A percentile compares a stretch with the other conserved stretches of the same genome.
These are phyloP conservation scores for Callithrix jacchus DNA, from an alignment of 2,113 vertebrate genomes.

Conservation along the genomic window DNA sequence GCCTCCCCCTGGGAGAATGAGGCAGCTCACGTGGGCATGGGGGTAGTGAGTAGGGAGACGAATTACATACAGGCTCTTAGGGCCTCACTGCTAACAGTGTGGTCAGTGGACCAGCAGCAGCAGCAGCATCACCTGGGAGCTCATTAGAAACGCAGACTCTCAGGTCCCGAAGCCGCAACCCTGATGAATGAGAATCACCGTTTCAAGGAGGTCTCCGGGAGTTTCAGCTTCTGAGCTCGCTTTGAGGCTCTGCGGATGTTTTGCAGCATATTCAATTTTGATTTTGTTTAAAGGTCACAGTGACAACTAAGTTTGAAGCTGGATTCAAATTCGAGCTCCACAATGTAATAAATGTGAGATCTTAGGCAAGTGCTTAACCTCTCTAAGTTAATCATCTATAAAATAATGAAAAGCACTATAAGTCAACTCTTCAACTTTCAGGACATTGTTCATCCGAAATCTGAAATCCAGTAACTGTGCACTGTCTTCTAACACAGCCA, in stretches of 20 bases:
- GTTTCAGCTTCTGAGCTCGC: background rate
- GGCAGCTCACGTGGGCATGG: background rate
- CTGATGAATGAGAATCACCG: background rate
- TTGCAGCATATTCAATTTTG: background rate
- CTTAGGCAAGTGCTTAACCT: background rate
- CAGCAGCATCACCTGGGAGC: background rate
- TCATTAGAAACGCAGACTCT: background rate
- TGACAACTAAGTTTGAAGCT: background rate
- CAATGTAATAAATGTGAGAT: background rate
- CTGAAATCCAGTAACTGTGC: background rate
- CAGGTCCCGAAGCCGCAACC: background rate
- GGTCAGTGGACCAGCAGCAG: background rate
- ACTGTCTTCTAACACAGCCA: fast-evolving
- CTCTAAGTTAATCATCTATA: background rate
- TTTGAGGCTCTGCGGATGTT: background rate
- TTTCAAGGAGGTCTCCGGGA: no score
- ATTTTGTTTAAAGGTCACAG: background rate
- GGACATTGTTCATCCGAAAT: background rate
- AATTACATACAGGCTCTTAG: no score
- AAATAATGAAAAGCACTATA: background rate
- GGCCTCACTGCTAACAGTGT: background rate
- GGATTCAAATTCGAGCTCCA: background rate
- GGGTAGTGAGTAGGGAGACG: background rate
- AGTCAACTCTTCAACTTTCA: background rate
- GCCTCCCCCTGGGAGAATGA: background rate